Percentiles rank a stretch among this genome's conserved stretches.
These are phyloP conservation scores for Tyrannus savana DNA, from an alignment of 2,113 vertebrate genomes.

Conservation along the genomic window DNA sequence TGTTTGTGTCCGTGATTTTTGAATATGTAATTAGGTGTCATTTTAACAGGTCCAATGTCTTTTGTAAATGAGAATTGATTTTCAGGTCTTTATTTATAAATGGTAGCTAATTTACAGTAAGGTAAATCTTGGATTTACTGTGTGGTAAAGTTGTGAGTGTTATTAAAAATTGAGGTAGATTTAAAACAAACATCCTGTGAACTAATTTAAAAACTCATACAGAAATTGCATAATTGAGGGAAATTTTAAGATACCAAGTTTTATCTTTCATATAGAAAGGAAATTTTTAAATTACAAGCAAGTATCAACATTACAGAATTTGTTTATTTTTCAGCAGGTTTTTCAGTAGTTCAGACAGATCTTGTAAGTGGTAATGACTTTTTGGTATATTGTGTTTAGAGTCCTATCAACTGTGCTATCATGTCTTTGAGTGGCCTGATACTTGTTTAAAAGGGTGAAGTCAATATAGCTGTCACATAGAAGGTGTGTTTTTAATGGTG, in stretches of 20 bases:
- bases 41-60: slow-evolving; percentile 71
- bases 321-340: slow-evolving; percentile 10
- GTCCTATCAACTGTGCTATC: slow-evolving; percentile 15
- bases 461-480: slow-evolving; percentile 79
- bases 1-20: slow-evolving; percentile 70
- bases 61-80: slow-evolving; percentile 52
- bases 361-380: slow-evolving; percentile 61
- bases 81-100: slow-evolving; percentile 20
- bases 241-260: slow-evolving; percentile 43
- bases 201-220: not conserved
- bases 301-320: slow-evolving; percentile 4
- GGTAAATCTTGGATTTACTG: not conserved
- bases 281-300: slow-evolving; percentile 1
- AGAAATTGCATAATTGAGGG: not conserved
- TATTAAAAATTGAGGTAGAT: not conserved
- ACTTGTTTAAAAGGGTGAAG: slow-evolving; percentile 71
- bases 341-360: slow-evolving; percentile 5
- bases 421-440: slow-evolving; percentile 5
- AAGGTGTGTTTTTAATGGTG: slow-evolving; percentile 78
- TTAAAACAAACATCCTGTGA: not conserved
- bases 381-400: slow-evolving; percentile 34
- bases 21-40: slow-evolving; percentile 74
- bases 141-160: not conserved
- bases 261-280: not conserved
- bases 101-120: slow-evolving; percentile 1